Evolutionary conservation across 2,113 vertebrate species (phyloP).

Genomic region (zebrafish (Danio rerio)): DNA sequence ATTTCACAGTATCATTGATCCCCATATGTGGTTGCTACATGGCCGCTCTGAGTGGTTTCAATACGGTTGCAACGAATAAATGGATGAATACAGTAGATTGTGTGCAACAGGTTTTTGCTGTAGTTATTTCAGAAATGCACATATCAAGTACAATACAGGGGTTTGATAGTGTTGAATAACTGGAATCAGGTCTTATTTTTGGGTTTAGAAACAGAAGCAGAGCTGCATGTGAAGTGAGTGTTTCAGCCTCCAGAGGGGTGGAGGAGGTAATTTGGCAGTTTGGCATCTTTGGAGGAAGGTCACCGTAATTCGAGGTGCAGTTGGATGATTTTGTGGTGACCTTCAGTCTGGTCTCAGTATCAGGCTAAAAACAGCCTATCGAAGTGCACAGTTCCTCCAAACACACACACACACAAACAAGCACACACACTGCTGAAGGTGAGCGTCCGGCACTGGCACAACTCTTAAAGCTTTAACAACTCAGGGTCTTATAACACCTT

Average conservation of each 20-base stretch:
- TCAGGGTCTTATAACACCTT: no score
- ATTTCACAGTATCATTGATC: no score
- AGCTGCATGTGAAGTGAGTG: constrained; percentile 46
- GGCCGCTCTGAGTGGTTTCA: neutral
- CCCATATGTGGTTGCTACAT: no score
- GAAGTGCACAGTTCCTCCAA: constrained; percentile 21
- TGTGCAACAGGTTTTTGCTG: neutral
- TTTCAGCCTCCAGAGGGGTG: constrained; percentile 33
- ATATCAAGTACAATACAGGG: neutral
- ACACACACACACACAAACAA: neutral
- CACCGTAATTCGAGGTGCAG: constrained; percentile 64
- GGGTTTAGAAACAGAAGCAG: neutral
- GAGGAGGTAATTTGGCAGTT: constrained; percentile 50
- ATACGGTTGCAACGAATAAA: neutral
- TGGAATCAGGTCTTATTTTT: neutral
- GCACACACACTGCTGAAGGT: constrained; percentile 30
- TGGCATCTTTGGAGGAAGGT: constrained; percentile 55
- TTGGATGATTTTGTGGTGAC: constrained; percentile 58
- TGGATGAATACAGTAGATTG: neutral
- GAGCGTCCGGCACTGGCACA: neutral
- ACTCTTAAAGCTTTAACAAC: no score
- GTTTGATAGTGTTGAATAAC: neutral
- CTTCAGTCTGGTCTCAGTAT: constrained; percentile 56
- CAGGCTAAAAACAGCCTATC: constrained; percentile 57
- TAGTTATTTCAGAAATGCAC: neutral